phyloP scores from a whole-genome alignment of 2,797 vertebrate genomes.

The Loris lydekkerianus region DNA sequence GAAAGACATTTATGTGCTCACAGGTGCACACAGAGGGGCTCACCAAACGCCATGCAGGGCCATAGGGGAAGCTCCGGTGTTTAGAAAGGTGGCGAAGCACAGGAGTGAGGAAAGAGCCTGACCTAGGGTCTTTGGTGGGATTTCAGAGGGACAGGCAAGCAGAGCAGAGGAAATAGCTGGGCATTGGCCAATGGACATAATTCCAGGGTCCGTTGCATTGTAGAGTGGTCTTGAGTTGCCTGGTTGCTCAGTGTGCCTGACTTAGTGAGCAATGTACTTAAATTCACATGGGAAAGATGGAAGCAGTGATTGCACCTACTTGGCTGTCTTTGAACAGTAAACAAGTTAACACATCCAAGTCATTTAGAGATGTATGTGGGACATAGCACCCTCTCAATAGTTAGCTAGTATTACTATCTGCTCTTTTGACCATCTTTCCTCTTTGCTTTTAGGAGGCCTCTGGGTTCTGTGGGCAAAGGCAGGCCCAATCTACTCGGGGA shows the following conservation, averaged over 20 bases:
- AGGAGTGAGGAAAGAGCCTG: not conserved
- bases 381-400: not conserved
- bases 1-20: not conserved
- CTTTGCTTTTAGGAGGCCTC: conserved; percentile 13
- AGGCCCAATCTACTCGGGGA: too few relatives aligned
- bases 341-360: not conserved
- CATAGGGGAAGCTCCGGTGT: not conserved
- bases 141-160: not conserved
- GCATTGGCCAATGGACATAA: not conserved
- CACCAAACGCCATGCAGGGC: not conserved
- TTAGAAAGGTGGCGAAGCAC: not conserved
- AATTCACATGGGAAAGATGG: not conserved
- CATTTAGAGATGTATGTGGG: not conserved
- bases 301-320: not conserved
- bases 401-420: not conserved
- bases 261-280: not conserved
- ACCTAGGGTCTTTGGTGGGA: not conserved
- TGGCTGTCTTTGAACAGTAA: not conserved
- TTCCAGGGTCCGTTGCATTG: not conserved
- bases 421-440: not conserved
- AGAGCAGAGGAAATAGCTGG: not conserved
- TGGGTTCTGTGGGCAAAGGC: too few relatives aligned
- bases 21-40: not conserved
- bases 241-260: not conserved
- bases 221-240: not conserved